A percentile compares a stretch with the other conserved stretches of the same genome.
Conservation (phyloP, 2,113 vertebrate species). For the Larimichthys crocea region DNA sequence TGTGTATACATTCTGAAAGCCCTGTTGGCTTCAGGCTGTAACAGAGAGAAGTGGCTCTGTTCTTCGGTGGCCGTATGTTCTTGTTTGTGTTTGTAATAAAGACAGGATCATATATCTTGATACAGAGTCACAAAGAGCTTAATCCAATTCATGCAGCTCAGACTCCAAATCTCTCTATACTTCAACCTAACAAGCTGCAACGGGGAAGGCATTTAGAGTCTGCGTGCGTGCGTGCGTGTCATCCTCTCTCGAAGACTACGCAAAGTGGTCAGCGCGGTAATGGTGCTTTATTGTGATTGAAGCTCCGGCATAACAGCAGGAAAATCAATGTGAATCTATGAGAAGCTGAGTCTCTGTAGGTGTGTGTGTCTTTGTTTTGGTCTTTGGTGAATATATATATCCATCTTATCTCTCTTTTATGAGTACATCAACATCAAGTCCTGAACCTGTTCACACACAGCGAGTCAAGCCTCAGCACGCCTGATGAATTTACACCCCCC, state of each 20-base stretch:
- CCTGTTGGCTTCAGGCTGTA: constrained; percentile 5
- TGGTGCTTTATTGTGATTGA: constrained; percentile 77
- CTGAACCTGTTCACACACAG: not conserved
- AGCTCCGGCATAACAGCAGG: constrained; percentile 50
- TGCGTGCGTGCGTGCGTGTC: constrained; percentile 8
- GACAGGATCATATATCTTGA: constrained; percentile 66
- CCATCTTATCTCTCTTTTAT: constrained; percentile 39
- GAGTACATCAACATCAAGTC: constrained; percentile 44
- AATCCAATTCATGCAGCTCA: constrained; percentile 67
- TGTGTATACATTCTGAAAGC: constrained; percentile 2
- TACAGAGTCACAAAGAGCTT: constrained; percentile 52
- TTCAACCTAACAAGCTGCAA: constrained; percentile 52
- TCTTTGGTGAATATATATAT: not conserved
- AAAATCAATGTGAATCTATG: constrained; percentile 74
- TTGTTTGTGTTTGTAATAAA: constrained; percentile 42
- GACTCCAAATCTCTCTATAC: constrained; percentile 47
- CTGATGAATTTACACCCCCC: constrained; percentile 17
- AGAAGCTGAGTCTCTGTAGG: constrained; percentile 50
- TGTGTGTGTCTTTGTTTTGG: constrained; percentile 18
- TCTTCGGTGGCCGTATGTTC: constrained; percentile 17
- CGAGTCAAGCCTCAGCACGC: constrained; percentile 24
- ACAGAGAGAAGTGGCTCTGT: constrained; percentile 16
- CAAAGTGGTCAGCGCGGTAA: constrained; percentile 69
- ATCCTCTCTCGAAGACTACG: constrained; percentile 54
- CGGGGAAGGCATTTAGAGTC: constrained; percentile 48